Base-by-base conservation (phyloP, 1,140 invertebrate genomes). In the Heliothis subflexa region DNA sequence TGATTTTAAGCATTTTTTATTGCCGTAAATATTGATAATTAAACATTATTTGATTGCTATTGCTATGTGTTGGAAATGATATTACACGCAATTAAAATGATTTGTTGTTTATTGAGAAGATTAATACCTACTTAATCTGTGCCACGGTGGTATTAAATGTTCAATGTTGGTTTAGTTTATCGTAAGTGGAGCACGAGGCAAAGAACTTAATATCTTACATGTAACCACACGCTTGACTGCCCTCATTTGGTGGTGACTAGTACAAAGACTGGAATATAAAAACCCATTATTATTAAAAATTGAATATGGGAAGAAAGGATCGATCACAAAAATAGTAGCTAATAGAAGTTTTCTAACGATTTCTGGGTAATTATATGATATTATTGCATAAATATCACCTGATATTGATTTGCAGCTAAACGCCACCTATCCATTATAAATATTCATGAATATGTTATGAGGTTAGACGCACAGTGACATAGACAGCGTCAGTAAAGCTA, bases 171-270 rank as follows among this genome's bases (percentile, higher is more conserved):
- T 61, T 49, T 49, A 61, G 45, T 25, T 2, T 28, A 61, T 16
- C 14, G 16, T 18, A 33, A 71, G 68, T 71, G 57, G 21, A 61
- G 18, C 55, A 59, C 18, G 14, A 45, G 71, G 71, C n/a, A 59
- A 74, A 74, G 54, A 74, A 74, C 61, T 59, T 59, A 74, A 74
- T 74, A 59, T 49, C 52, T 33, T 57, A 45, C 18, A 47, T 61
- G 40, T 49, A 74, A 61, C 54, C 40, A 74, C 14, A 73, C 54
- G 68, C 25, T 28, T 71, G 14, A 71, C 68, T 71, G 68, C 7
- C 68, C 68, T 55, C 68, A 71, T 55, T 71, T 71, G 5, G 68
- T 71, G 25, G 47, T 64, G 33, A 64, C n/a, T 1, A 33, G 49
- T 71, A 55, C 68, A 71, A 70, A 71, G 25, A 55, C 50, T 50